A percentile compares a stretch with the other conserved stretches of the same genome.
Evolutionary conservation across 2,888 invertebrate species (phyloP).

Genomic region (Agrotis puta): DNA sequence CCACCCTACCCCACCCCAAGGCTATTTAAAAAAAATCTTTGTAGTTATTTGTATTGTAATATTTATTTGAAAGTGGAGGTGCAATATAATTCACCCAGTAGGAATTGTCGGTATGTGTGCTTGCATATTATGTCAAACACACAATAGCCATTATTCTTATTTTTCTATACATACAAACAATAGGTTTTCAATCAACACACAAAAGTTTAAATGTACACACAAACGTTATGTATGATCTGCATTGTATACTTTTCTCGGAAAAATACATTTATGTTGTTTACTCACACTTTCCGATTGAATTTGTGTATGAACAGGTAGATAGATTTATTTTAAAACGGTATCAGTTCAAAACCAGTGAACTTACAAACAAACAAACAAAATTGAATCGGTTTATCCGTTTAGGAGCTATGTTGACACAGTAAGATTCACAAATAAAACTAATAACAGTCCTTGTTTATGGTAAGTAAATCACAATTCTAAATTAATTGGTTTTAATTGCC

Average conservation of each 20-base stretch:
- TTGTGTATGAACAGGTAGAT: not conserved
- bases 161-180: constrained; percentile 4
- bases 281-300: too few relatives aligned
- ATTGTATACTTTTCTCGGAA: constrained; percentile 3
- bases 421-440: too few relatives aligned
- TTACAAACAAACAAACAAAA: too few relatives aligned
- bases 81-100: not conserved
- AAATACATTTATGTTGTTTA: not conserved
- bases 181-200: not conserved
- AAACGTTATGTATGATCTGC: not conserved
- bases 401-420: not conserved
- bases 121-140: not conserved
- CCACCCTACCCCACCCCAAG: too few relatives aligned
- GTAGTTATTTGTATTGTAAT: not conserved
- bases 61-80: not conserved
- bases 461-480: too few relatives aligned
- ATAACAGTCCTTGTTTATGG: too few relatives aligned
- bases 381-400: too few relatives aligned
- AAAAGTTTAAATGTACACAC: not conserved
- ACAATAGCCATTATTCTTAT: not conserved
- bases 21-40: too few relatives aligned
- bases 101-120: not conserved
- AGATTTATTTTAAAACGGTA: not conserved
- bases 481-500: not conserved
- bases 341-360: not conserved